Percentiles rank a stretch among this genome's conserved stretches.
phyloP scores from a whole-genome alignment of 1,140 invertebrate species.

The Drosophila cardini region DNA sequence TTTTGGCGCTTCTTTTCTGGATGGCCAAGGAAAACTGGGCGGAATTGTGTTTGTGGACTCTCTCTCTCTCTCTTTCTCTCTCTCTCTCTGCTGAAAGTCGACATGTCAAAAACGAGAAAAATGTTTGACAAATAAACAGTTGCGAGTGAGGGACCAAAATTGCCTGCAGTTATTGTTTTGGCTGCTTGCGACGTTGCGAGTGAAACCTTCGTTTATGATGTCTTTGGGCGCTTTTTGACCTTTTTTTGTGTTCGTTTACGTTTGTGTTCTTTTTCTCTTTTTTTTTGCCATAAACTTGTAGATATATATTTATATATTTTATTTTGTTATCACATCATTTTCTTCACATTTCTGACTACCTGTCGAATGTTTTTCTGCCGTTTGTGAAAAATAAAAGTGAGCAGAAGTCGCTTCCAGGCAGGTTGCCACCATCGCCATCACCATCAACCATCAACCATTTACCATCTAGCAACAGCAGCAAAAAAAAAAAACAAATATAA shows the following conservation, averaged over 20 bases:
- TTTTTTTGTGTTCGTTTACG: slow-evolving; percentile 45
- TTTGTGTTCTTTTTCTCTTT: slow-evolving; percentile 4
- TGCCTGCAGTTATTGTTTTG: slow-evolving; percentile 82
- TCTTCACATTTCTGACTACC: slow-evolving; percentile 63
- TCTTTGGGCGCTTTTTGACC: slow-evolving; percentile 78
- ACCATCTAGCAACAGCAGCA: slow-evolving; percentile 24
- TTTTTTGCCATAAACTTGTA: slow-evolving; percentile 51
- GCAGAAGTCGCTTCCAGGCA: slow-evolving; percentile 50
- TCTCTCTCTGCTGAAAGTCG: slow-evolving; percentile 65
- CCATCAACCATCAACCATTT: slow-evolving; percentile 21
- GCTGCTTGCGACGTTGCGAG: slow-evolving; percentile 15
- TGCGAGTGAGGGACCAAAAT: slow-evolving; percentile 65
- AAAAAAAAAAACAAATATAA: too few relatives aligned
- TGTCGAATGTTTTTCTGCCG: slow-evolving; percentile 63
- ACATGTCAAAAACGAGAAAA: slow-evolving; percentile 79
- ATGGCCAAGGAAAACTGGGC: neutral
- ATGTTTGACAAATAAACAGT: slow-evolving; percentile 82
- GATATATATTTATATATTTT: slow-evolving; percentile 27
- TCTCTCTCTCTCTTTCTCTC: too few relatives aligned
- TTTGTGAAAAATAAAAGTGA: slow-evolving; percentile 81
- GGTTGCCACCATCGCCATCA: slow-evolving; percentile 28
- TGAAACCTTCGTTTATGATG: slow-evolving; percentile 78
- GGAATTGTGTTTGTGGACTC: slow-evolving; percentile 3
- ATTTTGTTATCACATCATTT: slow-evolving; percentile 76
- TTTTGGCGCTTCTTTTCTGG: slow-evolving; percentile 60